phyloP scores from a whole-genome alignment of 2,888 invertebrate species.

The Autographa pulchrina region DNA sequence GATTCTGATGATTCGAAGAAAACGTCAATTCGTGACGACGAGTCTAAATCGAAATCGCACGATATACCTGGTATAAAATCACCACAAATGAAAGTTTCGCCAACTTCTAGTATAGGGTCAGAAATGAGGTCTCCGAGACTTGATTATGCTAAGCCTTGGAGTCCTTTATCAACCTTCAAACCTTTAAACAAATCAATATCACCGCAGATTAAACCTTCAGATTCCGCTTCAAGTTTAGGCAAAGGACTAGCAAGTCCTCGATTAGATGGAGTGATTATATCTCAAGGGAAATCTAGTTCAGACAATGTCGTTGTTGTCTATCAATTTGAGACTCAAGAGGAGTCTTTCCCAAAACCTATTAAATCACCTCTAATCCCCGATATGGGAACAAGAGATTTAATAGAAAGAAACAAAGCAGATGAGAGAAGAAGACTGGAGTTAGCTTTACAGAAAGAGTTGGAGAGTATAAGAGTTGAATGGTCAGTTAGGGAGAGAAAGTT shows the following conservation, averaged over 20 bases:
- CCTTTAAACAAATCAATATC: constrained; percentile 74
- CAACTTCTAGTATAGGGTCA: constrained; percentile 74
- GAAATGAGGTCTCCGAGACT: constrained; percentile 76
- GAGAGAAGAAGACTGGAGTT: constrained; percentile 82
- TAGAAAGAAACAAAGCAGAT: constrained; percentile 82
- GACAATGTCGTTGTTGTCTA: constrained; percentile 86
- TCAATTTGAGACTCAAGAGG: constrained; percentile 83
- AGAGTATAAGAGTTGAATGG: constrained; percentile 88
- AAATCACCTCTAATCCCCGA: constrained; percentile 81
- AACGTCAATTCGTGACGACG: constrained; percentile 69
- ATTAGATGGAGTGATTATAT: constrained; percentile 83
- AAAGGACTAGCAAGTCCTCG: constrained; percentile 80
- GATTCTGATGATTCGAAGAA: constrained; percentile 80
- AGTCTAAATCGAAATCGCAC: constrained; percentile 66
- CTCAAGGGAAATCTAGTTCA: constrained; percentile 83
- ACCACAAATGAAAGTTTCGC: constrained; percentile 76
- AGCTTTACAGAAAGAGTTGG: constrained; percentile 85
- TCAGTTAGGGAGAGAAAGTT: constrained; percentile 88
- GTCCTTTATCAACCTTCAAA: constrained; percentile 80
- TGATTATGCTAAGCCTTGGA: constrained; percentile 80
- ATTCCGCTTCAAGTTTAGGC: constrained; percentile 75
- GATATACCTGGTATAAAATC: constrained; percentile 65
- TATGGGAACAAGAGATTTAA: constrained; percentile 80
- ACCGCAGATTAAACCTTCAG: constrained; percentile 75
- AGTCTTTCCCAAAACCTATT: constrained; percentile 71